Base-by-base conservation (phyloP, 2,113 vertebrate species). In the Columba janthina region DNA sequence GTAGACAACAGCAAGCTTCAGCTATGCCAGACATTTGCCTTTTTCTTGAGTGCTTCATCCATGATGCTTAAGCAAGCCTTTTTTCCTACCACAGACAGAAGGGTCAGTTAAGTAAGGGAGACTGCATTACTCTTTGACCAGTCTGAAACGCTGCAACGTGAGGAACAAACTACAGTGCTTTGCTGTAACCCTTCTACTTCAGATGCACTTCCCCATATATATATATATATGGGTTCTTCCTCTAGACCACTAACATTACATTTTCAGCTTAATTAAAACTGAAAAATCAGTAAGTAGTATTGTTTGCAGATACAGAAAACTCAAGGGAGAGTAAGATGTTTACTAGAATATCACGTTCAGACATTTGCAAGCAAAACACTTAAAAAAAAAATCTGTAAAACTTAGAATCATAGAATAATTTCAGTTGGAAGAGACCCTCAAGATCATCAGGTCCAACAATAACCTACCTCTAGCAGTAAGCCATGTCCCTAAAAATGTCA, bases 271-370 rank as follows among this genome's bases (percentile, higher is more conserved):
- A 69, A 50, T 18, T 61, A 58, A 72, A 84, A 69, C 25, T 7
- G 22, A 61, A 6, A 75, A 67, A 58, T 17, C 12, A 8, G 14
- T 13, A 85, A 5, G 10, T 15, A 42, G 11, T 0, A 15, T 32
- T 61, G 29, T 32, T 61, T 61, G 10, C 20, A 87, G 31, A 31
- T 17, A 42, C 5, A 57, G 34, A 65, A 82, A 64, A 28, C 29
- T 36, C 2, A 1, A 48, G 38, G 62, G 18, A 75, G 15, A 65
- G 10, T 6, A 44, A 54, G 13, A n/a, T 3, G 5, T 51, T 79
- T 20, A 53, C 40, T 53, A 34, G 26, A 83, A 3, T 7, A 77
- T 10, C 31, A 1, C 0, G 0, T 57, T 53, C 42, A 6, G 5
- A 16, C 51, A 50, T 9, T n/a, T 34, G 3, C 29, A 64, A 83